Conservation (phyloP, 2,888 invertebrate genomes). For the Catocala sponsa region DNA sequence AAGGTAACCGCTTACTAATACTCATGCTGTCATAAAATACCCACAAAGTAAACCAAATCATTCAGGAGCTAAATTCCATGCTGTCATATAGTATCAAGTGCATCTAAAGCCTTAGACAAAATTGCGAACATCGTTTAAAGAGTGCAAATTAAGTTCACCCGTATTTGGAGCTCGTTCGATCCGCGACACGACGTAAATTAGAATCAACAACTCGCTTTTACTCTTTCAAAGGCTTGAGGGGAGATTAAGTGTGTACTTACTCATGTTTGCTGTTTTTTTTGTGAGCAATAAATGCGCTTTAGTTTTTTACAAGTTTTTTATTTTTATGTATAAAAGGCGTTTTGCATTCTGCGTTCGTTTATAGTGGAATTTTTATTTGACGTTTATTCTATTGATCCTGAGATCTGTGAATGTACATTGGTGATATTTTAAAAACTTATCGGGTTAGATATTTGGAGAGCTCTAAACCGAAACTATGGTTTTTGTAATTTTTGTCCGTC, state of each 20-base stretch:
- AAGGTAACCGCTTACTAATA: no score
- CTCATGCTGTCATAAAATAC: no score
- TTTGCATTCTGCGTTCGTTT: no score
- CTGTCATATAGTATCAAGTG: background rate
- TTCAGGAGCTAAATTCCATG: background rate
- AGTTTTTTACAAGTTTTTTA: background rate
- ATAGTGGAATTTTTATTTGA: no score
- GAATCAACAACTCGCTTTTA: conserved; percentile 44
- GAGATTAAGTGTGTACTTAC: background rate
- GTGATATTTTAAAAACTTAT: no score
- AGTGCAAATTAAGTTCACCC: conserved; percentile 37
- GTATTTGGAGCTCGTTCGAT: conserved; percentile 35
- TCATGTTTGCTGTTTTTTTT: conserved; percentile 4
- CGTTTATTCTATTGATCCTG: no score
- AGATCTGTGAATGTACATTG: no score
- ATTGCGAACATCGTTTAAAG: conserved; percentile 13
- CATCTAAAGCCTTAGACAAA: conserved; percentile 2
- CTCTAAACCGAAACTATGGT: no score
- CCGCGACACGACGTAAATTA: conserved; percentile 38
- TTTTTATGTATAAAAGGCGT: no score
- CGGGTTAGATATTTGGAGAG: no score
- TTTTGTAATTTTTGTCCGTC: no score
- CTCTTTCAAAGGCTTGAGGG: conserved; percentile 18
- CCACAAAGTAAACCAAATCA: no score
- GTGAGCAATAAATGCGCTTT: background rate